Evolutionary conservation across 2,113 vertebrate genomes (phyloP).

Genomic region (Paradoxurus hermaphroditus): DNA sequence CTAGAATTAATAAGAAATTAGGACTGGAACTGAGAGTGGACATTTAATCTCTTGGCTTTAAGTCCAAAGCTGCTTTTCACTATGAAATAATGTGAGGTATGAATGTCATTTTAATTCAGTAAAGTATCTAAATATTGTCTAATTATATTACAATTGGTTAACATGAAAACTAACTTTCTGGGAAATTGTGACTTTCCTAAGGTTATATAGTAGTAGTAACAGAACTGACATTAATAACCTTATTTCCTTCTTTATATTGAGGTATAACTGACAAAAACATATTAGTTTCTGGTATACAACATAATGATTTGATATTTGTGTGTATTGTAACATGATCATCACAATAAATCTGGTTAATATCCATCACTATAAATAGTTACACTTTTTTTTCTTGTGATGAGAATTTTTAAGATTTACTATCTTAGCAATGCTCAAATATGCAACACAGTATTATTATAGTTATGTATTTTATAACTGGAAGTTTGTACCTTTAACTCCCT

Average conservation of each 20-base stretch:
- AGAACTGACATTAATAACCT: background rate
- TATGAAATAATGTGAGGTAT: background rate
- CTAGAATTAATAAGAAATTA: background rate
- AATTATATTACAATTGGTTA: background rate
- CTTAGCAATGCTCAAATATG: background rate
- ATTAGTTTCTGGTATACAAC: background rate
- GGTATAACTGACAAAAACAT: background rate
- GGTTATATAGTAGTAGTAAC: background rate
- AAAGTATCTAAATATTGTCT: background rate
- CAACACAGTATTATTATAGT: background rate
- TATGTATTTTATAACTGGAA: background rate
- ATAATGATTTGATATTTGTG: background rate
- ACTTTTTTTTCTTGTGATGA: background rate
- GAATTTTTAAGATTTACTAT: background rate
- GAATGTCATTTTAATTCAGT: slow-evolving; percentile 9
- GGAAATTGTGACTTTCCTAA: background rate
- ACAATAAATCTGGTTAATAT: background rate
- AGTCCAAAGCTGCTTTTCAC: background rate
- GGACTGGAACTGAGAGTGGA: background rate
- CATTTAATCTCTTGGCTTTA: background rate
- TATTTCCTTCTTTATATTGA: background rate
- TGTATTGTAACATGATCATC: background rate
- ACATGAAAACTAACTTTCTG: background rate
- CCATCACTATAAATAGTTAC: background rate
- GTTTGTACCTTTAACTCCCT: background rate